A percentile compares a stretch with the other conserved stretches of the same genome.
phyloP scores from a whole-genome alignment of 1,140 invertebrate genomes.

The Caenorhabditis briggsae region DNA sequence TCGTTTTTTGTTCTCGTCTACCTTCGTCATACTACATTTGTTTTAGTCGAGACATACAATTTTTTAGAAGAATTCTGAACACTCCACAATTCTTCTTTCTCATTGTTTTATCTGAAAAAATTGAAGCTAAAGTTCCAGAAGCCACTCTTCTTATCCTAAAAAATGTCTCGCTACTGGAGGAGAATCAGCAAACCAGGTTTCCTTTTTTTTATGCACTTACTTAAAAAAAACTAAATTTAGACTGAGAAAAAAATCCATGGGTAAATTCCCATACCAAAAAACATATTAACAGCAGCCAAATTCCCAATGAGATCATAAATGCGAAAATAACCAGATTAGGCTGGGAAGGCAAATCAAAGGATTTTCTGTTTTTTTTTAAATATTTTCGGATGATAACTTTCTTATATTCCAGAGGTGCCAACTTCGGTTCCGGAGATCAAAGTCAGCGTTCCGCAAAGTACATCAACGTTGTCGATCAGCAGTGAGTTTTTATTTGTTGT shows the following conservation, averaged over 20 bases:
- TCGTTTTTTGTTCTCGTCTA: no score
- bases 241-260: not conserved
- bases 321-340: slow-evolving; percentile 34
- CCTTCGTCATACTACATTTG: no score
- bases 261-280: not conserved
- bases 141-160: not conserved
- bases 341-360: not conserved
- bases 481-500: not conserved
- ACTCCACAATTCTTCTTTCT: no score
- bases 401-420: slow-evolving; percentile 33
- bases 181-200: slow-evolving; percentile 47
- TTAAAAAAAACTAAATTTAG: no score
- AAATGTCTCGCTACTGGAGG: slow-evolving; percentile 45
- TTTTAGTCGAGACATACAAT: no score
- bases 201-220: no score
- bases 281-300: not conserved
- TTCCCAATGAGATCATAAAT: not conserved
- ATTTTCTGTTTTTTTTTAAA: not conserved
- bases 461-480: slow-evolving; percentile 38
- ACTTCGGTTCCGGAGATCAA: slow-evolving; percentile 44
- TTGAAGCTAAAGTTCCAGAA: not conserved
- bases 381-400: not conserved
- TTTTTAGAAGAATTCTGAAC: not conserved
- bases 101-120: not conserved
- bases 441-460: slow-evolving; percentile 43